Evolutionary conservation across 1,140 invertebrate species (phyloP).

Genomic region (Orius laevigatus): DNA sequence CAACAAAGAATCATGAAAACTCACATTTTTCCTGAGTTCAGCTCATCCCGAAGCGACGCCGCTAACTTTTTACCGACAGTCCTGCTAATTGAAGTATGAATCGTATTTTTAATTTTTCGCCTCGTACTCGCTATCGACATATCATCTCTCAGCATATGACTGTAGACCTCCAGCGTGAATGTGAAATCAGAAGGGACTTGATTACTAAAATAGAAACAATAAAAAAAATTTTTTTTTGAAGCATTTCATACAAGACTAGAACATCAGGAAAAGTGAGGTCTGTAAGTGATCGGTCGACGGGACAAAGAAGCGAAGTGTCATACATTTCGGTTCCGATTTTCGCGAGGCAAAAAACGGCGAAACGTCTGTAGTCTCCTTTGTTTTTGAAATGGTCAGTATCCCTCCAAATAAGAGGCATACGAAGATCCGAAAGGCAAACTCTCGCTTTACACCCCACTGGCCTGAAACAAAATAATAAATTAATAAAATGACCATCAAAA

Average conservation of each 20-base stretch:
- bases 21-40: conserved; percentile 33
- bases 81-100: conserved; percentile 49
- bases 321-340: conserved; percentile 50
- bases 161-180: conserved; percentile 47
- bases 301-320: conserved; percentile 46
- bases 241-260: conserved; percentile 46
- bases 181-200: conserved; percentile 46
- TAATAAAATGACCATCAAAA: too few relatives aligned
- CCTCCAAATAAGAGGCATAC: conserved; percentile 56
- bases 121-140: conserved; percentile 49
- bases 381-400: conserved; percentile 59
- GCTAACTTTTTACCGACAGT: conserved; percentile 48
- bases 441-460: conserved; percentile 25
- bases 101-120: conserved; percentile 46
- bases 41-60: conserved; percentile 35
- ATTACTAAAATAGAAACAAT: conserved; percentile 29
- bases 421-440: conserved; percentile 40
- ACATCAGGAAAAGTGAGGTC: conserved; percentile 54
- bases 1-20: conserved; percentile 13
- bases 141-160: conserved; percentile 49
- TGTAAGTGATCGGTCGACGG: conserved; percentile 49
- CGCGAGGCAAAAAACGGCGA: conserved; percentile 52
- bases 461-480: conserved; percentile 9
- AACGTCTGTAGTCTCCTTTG: conserved; percentile 50
- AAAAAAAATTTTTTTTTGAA: conserved; percentile 5